Base-by-base conservation (phyloP, 2,888 invertebrate species). In the Cephus pygmeus region DNA sequence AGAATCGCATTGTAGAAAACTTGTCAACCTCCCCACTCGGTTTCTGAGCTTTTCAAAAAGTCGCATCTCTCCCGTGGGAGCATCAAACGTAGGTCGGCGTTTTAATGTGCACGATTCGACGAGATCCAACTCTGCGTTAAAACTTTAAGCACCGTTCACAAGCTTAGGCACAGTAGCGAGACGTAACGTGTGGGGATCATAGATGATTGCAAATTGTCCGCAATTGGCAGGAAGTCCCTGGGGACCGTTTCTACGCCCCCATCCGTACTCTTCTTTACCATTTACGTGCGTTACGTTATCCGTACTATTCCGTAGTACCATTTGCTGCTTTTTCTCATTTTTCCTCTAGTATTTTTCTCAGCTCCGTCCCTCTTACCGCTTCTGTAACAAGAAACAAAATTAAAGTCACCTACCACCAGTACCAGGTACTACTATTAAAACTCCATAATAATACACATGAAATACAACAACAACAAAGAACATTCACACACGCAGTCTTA, bases 141-240 rank as follows among this genome's bases (percentile, higher is more conserved):
- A 56, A 84, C 85, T 82, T 86, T 84, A 84, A 83, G 86, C 79
- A 71, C 84, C 82, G 82, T 84, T 81, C 84, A 79, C 76, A 80
- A 83, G 82, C 82, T 76, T 78, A 78, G 78, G 77, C 75, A 79
- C 78, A 79, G 76, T 77, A 80, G 83, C 77, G 83, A 86, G 84
- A 86, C 85, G 85, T 85, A 86, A 85, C 84, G 87, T 86, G 87
- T 88, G 87, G 88, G 87, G 90, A 90, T 90, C 91, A 90, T 91
- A 88, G 90, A 91, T 91, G 91, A 91, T 90, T 87, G 86, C 87
- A 90, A 91, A 91, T 91, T 91, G 90, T 84, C 88, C 87, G 89
- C 88, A 91, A 91, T 91, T 91, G 91, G 87, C 91, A 91, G 91
- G 91, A 91, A 91, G 91, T 90, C 87, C 85, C 79, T 86, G 88